Percentiles rank a stretch among this genome's conserved stretches.
Evolutionary conservation across 2,888 invertebrate genomes (phyloP).

Genomic region (Pterostichus madidus): DNA sequence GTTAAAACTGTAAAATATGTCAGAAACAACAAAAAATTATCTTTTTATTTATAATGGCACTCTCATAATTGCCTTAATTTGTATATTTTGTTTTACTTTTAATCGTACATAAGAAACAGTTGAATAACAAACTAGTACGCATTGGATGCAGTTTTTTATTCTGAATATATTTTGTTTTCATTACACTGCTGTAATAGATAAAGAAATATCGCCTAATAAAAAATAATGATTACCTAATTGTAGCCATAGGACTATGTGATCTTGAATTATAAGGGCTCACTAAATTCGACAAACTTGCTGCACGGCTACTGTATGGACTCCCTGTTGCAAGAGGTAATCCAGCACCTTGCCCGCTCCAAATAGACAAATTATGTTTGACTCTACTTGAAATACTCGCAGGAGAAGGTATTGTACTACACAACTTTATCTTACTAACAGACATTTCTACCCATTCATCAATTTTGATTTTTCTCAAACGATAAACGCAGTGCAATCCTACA

Average conservation of each 20-base stretch:
- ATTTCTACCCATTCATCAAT: conserved; percentile 81
- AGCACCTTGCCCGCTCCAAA: conserved; percentile 71
- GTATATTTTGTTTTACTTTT: no score
- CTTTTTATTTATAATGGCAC: no score
- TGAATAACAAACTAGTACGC: no score
- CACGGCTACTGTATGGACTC: conserved; percentile 73
- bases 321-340: conserved; percentile 69
- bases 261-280: conserved; percentile 75
- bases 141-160: no score
- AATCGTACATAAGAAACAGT: no score
- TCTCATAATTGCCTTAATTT: no score
- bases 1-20: no score
- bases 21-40: no score
- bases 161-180: no score
- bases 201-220: no score
- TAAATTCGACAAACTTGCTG: conserved; percentile 69
- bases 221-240: conserved; percentile 75
- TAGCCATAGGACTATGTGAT: conserved; percentile 79
- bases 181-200: no score
- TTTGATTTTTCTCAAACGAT: conserved; percentile 87
- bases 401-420: conserved; percentile 70
- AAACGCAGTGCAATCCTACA: conserved; percentile 89
- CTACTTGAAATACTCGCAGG: conserved; percentile 71
- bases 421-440: conserved; percentile 70
- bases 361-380: conserved; percentile 73